These are phyloP conservation scores for Callithrix jacchus DNA, from an alignment of 2,113 vertebrate genomes.

Conservation along the genomic window DNA sequence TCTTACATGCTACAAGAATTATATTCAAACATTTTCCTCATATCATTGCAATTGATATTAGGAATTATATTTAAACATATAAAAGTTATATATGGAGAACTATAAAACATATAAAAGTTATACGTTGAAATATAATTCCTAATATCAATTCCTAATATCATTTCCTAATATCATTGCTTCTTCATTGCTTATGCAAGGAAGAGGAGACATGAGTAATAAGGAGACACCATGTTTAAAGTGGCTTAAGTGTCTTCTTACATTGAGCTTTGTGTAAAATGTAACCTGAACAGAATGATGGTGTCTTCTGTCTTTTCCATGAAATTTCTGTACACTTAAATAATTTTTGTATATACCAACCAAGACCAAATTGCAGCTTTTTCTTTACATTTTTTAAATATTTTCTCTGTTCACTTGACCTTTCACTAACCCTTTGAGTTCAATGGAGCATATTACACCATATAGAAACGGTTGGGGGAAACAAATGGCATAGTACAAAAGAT, in stretches of 20 bases:
- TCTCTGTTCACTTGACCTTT: constrained; percentile 52
- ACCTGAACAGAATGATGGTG: not conserved
- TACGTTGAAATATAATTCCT: too few relatives aligned
- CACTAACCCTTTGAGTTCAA: constrained; percentile 61
- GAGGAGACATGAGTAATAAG: not conserved
- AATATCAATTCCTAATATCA: too few relatives aligned
- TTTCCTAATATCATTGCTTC: not conserved
- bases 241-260: not conserved
- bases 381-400: constrained; percentile 55
- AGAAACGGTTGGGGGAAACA: constrained; percentile 71
- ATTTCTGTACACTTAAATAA: constrained; percentile 28
- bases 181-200: not conserved
- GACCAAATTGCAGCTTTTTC: constrained; percentile 35
- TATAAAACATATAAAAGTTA: too few relatives aligned
- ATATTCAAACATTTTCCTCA: not conserved
- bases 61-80: too few relatives aligned
- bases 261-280: constrained; percentile 12
- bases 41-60: too few relatives aligned
- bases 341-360: constrained; percentile 41
- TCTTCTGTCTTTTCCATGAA: constrained; percentile 1
- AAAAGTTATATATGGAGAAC: too few relatives aligned
- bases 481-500: constrained; percentile 44
- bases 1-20: not conserved
- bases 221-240: not conserved
- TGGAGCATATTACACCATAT: constrained; percentile 66